Evolutionary conservation across 1,140 invertebrate species (phyloP).

Genomic region (Latrodectus geometricus): DNA sequence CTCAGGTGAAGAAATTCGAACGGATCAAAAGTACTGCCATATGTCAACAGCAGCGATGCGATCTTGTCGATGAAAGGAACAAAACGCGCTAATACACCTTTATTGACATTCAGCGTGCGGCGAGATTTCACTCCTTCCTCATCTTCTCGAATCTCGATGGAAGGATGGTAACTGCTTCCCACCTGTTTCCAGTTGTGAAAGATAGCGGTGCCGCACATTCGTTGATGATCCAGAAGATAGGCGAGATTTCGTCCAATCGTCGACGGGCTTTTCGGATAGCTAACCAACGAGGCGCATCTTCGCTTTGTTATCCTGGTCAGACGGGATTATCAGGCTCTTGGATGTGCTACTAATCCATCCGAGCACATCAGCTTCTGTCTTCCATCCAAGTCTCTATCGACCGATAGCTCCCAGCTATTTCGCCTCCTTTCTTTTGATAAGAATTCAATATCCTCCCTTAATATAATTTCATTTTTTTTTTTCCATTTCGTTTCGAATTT

Average conservation of each 20-base stretch:
- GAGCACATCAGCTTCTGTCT: background rate
- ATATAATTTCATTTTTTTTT: background rate
- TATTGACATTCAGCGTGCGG: background rate
- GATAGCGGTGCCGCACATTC: background rate
- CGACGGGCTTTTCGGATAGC: background rate
- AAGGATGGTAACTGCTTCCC: background rate
- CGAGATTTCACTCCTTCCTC: background rate
- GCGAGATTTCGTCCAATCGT: background rate
- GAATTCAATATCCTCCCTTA: background rate
- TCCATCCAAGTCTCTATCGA: constrained; percentile 1
- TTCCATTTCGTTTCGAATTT: background rate
- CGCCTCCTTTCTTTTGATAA: background rate
- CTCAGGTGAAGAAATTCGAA: too few relatives aligned
- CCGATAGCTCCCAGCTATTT: constrained; percentile 11
- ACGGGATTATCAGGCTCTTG: background rate
- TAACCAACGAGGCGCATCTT: constrained; percentile 13
- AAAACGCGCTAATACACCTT: background rate
- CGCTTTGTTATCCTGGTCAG: background rate
- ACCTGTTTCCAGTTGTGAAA: background rate
- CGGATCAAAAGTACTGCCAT: background rate
- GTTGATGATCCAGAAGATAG: constrained; percentile 1
- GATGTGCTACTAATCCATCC: constrained; percentile 26
- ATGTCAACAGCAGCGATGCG: background rate
- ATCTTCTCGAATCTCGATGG: background rate
- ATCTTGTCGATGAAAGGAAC: background rate